Base-by-base conservation (phyloP, 2,113 vertebrate genomes). In the Cyprichromis sp. region DNA sequence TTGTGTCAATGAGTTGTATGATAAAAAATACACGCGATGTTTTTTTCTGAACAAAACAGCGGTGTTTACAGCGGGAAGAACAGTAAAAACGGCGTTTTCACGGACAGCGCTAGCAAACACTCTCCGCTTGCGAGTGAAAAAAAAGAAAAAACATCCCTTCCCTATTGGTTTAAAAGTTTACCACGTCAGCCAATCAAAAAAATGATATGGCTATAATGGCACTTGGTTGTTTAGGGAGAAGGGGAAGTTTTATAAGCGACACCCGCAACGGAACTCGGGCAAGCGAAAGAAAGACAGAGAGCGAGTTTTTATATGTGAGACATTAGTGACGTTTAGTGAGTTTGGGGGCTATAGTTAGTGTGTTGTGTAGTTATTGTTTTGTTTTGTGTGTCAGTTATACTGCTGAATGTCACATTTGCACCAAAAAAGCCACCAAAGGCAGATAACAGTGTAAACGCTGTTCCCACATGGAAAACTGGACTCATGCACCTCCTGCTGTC, bases 21-120 rank as follows among this genome's bases (percentile, higher is more conserved):
- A 54, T 54, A 54, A 54, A 54, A 54, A 11, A 54, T 21, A 53
- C 9, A 54, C 0, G 1, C 3, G 0, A 54, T 11, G 52, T 54
- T 54, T 54, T 50, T 54, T 54, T 10, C 52, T 54, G 52, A 54
- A 54, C n/a, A 54, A 54, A 54, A 54, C 52, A 54, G 52, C 4
- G n/a, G 52, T 54, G n/a, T 54, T 54, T 54, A 54, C 52, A 54
- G n/a, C 2, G 2, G 52, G 5, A 54, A 54, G n/a, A 21, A 54
- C 2, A 3, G n/a, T 54, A 54, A 54, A 53, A 21, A 21, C 0
- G 1, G 5, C 9, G n/a, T 11, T 54, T 54, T 54, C n/a, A 54
- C 3, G 3, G 3, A 54, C n/a, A 54, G 52, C 52, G 5, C 9
- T 54, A 21, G 52, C n/a, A 54, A 54, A 54, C 52, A 54, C 52